Conservation (phyloP, 2,797 vertebrate species). For the Melanogrammus aeglefinus region DNA sequence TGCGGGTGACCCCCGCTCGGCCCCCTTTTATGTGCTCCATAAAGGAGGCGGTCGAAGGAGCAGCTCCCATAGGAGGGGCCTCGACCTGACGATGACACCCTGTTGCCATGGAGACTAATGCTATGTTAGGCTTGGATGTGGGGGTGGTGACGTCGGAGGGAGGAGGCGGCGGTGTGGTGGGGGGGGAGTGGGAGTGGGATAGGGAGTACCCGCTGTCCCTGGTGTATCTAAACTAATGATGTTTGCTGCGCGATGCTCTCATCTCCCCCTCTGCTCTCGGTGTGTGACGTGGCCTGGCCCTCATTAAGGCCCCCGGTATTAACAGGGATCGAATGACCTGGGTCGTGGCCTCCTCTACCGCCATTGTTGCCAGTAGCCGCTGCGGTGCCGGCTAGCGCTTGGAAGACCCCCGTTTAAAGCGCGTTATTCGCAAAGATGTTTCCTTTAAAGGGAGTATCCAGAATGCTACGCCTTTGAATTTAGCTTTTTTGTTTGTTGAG, state of each 20-base stretch:
- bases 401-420: neutral
- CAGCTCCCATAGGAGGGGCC: slow-evolving; percentile 63
- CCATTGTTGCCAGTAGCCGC: neutral
- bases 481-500: too few species aligned
- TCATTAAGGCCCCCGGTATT: slow-evolving; percentile 41
- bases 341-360: slow-evolving; percentile 13
- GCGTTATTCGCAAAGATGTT: neutral
- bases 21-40: slow-evolving; percentile 72
- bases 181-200: too few species aligned
- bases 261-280: slow-evolving; percentile 36
- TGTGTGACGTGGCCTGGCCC: slow-evolving; percentile 34
- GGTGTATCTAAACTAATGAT: slow-evolving; percentile 63
- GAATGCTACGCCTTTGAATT: neutral
- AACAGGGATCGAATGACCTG: slow-evolving; percentile 15
- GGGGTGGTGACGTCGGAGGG: slow-evolving; percentile 10
- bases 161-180: slow-evolving; percentile 26
- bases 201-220: slow-evolving; percentile 47
- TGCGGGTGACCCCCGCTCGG: slow-evolving; percentile 62
- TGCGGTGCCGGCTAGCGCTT: slow-evolving; percentile 5
- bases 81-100: slow-evolving; percentile 82
- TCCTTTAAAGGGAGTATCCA: too few species aligned
- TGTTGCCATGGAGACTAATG: slow-evolving; percentile 69
- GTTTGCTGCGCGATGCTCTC: slow-evolving; percentile 58
- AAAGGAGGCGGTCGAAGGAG: slow-evolving; percentile 64
- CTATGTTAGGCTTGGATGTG: slow-evolving; percentile 62